Percentiles rank a stretch among this genome's conserved stretches.
Conservation (phyloP, 2,888 invertebrate genomes). For the Marasmarcha lunaedactyla region DNA sequence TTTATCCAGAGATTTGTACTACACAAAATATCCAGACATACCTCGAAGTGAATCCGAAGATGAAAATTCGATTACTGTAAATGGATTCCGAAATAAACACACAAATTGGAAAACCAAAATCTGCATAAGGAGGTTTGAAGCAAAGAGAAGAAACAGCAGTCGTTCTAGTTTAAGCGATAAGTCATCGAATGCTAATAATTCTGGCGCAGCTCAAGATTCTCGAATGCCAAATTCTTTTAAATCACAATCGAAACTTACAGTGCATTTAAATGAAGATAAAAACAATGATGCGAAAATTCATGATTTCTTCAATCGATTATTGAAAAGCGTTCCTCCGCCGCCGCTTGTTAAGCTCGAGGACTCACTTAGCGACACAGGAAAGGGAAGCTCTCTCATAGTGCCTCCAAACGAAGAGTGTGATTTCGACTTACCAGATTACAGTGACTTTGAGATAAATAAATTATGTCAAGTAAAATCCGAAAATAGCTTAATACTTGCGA, state of each 20-base stretch:
- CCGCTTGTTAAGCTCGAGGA: constrained; percentile 26
- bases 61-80: constrained; percentile 42
- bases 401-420: constrained; percentile 19
- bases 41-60: constrained; percentile 59
- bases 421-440: constrained; percentile 37
- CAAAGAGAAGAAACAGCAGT: constrained; percentile 24
- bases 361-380: constrained; percentile 13
- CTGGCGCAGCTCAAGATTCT: constrained; percentile 24
- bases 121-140: constrained; percentile 31
- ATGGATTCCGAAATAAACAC: constrained; percentile 45
- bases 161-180: constrained; percentile 23
- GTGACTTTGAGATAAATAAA: constrained; percentile 39
- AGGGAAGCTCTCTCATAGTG: constrained; percentile 18
- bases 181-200: constrained; percentile 22
- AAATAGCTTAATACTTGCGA: constrained; percentile 21
- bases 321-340: constrained; percentile 46
- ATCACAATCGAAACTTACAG: neutral
- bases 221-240: constrained; percentile 13
- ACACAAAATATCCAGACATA: constrained; percentile 51
- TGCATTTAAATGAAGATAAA: neutral
- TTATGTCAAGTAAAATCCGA: constrained; percentile 22
- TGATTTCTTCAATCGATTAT: constrained; percentile 39
- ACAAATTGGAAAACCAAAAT: constrained; percentile 49
- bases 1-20: constrained; percentile 47
- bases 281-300: constrained; percentile 29